Percentiles rank a stretch among this genome's conserved stretches.
These are phyloP conservation scores for Hapalemur alaotrensis DNA, from an alignment of 2,797 vertebrate species.

Conservation along the genomic window DNA sequence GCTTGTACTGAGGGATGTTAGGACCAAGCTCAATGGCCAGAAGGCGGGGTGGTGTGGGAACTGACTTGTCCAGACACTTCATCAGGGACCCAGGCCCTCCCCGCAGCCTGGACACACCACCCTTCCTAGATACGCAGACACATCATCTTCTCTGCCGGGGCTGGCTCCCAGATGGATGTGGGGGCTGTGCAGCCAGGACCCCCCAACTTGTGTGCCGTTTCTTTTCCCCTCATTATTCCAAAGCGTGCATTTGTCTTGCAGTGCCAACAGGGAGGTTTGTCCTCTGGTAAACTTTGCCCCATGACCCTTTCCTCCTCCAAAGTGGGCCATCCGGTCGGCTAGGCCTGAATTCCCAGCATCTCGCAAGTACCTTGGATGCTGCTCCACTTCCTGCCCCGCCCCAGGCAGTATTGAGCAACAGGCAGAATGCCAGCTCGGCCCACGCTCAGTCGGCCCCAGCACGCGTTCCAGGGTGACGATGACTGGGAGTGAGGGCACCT, in stretches of 20 bases:
- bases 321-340: constrained; percentile 29
- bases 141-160: not conserved
- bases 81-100: not conserved
- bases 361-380: constrained; percentile 34
- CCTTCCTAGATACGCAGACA: not conserved
- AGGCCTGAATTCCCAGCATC: constrained; percentile 45
- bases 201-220: not conserved
- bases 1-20: not conserved
- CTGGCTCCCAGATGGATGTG: not conserved
- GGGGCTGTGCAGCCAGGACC: not conserved
- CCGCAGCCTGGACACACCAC: not conserved
- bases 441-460: not conserved
- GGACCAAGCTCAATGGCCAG: not conserved
- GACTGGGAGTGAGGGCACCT: not conserved
- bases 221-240: not conserved
- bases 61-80: not conserved
- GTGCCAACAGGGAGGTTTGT: not conserved
- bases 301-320: constrained; percentile 28
- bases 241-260: not conserved
- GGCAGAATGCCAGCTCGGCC: not conserved
- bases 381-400: constrained; percentile 47
- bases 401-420: constrained; percentile 2
- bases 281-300: constrained; percentile 52
- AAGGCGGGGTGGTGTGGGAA: not conserved
- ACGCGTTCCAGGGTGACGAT: not conserved